Evolutionary conservation across 1,140 invertebrate genomes (phyloP).

Genomic region (Neodiprion fabricii): DNA sequence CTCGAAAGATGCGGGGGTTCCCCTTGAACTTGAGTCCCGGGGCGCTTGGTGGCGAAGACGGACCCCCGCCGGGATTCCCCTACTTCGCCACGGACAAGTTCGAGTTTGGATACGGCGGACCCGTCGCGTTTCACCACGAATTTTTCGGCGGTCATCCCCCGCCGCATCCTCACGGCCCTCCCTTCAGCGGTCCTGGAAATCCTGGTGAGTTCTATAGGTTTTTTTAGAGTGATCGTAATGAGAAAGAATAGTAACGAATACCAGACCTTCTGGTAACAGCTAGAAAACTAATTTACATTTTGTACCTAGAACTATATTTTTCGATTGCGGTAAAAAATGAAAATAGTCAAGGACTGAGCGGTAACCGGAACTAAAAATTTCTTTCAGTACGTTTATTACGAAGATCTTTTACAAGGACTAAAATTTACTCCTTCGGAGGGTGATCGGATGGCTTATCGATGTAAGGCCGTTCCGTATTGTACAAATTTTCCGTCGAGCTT

Average conservation of each 20-base stretch:
- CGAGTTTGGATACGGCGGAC: conserved; percentile 87
- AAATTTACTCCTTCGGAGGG: conserved; percentile 12
- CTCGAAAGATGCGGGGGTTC: conserved; percentile 89
- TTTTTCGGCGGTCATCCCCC: conserved; percentile 79
- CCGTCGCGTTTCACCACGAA: conserved; percentile 86
- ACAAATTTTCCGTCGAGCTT: no score
- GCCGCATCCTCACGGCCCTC: conserved; percentile 75
- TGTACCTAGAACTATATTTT: no score
- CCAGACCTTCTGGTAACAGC: no score
- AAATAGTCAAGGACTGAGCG: no score
- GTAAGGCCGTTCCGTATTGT: no score
- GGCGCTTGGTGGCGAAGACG: conserved; percentile 74
- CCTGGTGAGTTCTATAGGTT: conserved; percentile 50
- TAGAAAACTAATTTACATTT: no score
- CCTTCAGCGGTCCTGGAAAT: conserved; percentile 76
- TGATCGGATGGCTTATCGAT: no score
- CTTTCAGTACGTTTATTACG: not conserved
- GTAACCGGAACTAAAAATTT: no score
- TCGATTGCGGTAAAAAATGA: no score
- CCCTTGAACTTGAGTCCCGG: conserved; percentile 88
- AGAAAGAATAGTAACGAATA: no score
- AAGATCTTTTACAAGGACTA: conserved; percentile 14
- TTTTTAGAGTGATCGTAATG: conserved; percentile 24
- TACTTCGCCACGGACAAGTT: conserved; percentile 89
- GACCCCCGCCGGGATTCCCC: conserved; percentile 79